Conservation (phyloP, 2,797 vertebrate genomes). For the Triplophysa bombifrons region DNA sequence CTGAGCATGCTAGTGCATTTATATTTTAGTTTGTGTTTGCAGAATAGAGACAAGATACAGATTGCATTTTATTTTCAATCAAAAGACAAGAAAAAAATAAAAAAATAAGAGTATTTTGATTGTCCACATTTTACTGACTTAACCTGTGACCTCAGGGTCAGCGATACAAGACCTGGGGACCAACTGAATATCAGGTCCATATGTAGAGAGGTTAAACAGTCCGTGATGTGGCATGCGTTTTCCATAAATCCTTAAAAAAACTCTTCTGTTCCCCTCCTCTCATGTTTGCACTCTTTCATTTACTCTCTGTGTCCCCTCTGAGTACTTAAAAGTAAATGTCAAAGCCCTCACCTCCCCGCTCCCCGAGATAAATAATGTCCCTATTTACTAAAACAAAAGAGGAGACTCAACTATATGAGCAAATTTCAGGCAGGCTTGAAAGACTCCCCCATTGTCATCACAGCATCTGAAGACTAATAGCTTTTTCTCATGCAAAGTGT, state of each 20-base stretch:
- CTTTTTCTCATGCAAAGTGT: conserved; percentile 84
- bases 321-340: conserved; percentile 65
- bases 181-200: conserved; percentile 15
- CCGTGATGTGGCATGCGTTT: background rate
- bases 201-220: conserved; percentile 12
- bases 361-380: conserved; percentile 71
- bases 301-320: conserved; percentile 16
- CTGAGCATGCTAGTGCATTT: too few species aligned
- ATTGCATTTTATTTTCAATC: background rate
- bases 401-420: conserved; percentile 70
- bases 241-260: conserved; percentile 6
- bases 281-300: conserved; percentile 32
- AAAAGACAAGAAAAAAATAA: background rate
- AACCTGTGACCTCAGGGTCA: conserved; percentile 27
- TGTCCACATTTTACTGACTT: background rate
- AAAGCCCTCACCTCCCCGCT: conserved; percentile 62
- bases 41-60: background rate
- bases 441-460: conserved; percentile 72
- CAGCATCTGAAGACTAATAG: conserved; percentile 82
- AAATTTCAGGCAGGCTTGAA: conserved; percentile 74
- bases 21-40: background rate
- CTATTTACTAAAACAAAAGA: conserved; percentile 75
- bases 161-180: background rate
- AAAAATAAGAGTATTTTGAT: background rate
- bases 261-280: conserved; percentile 22